These are phyloP conservation scores for Pristionchus japonicus DNA, from an alignment of 2,888 invertebrate genomes.

Conservation along the genomic window DNA sequence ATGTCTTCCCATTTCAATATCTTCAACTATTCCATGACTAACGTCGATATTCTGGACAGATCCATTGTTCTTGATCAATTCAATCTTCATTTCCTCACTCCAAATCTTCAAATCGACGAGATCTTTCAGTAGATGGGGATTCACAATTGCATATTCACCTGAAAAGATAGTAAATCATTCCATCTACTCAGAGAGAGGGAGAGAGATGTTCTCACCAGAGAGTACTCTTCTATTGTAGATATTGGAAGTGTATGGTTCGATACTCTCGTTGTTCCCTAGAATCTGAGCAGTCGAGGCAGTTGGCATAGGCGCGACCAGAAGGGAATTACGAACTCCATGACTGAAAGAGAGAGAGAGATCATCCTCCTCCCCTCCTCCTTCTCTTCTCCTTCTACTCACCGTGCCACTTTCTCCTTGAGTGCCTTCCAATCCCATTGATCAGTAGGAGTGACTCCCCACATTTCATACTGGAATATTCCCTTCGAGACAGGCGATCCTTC, in stretches of 20 bases:
- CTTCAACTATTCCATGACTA: not conserved
- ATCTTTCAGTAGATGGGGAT: constrained; percentile 93
- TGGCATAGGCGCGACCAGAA: constrained; percentile 96
- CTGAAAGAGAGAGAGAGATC: too few relatives aligned
- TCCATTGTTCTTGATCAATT: constrained; percentile 90
- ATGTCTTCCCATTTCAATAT: not conserved
- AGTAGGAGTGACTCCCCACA: constrained; percentile 88
- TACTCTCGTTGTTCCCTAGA: constrained; percentile 97
- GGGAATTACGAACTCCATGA: constrained; percentile 92
- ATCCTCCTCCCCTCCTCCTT: constrained; percentile 49
- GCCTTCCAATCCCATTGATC: constrained; percentile 87
- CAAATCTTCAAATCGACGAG: constrained; percentile 91
- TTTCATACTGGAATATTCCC: constrained; percentile 95
- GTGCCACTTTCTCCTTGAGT: constrained; percentile 87
- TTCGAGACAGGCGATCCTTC: constrained; percentile 92
- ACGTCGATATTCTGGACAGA: constrained; percentile 83
- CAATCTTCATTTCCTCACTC: constrained; percentile 95
- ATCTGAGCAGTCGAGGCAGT: constrained; percentile 99
- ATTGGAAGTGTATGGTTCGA: constrained; percentile 97
- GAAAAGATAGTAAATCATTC: not conserved
- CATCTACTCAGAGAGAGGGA: too few relatives aligned
- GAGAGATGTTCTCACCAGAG: constrained; percentile 85
- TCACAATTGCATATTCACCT: constrained; percentile 84
- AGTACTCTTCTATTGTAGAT: constrained; percentile 93
- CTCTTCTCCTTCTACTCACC: constrained; percentile 76